A percentile compares a stretch with the other conserved stretches of the same genome.
Conservation (phyloP, 2,888 invertebrate genomes). For the Omphaloscelis lunosa region DNA sequence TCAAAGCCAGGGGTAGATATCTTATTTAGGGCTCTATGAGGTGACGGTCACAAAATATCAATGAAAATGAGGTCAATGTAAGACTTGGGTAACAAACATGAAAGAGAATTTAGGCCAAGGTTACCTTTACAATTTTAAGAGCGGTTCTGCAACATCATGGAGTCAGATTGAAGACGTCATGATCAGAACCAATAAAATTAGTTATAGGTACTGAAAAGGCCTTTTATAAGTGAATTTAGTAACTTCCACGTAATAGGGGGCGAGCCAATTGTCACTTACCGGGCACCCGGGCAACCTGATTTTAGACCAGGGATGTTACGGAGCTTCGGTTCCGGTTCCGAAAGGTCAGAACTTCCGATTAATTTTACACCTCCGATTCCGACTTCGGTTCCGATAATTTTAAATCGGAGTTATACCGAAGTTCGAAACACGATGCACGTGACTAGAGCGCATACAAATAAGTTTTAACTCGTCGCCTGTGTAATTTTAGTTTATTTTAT, state of each 20-base stretch:
- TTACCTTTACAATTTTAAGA: constrained; percentile 24
- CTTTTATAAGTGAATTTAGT: not conserved
- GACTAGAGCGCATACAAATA: too few relatives aligned
- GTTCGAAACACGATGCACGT: too few relatives aligned
- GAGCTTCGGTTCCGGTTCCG: too few relatives aligned
- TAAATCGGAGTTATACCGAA: too few relatives aligned
- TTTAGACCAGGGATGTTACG: too few relatives aligned
- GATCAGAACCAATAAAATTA: not conserved
- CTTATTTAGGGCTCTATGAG: constrained; percentile 15
- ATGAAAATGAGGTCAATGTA: constrained; percentile 49
- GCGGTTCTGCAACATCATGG: not conserved
- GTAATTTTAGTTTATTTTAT: too few relatives aligned
- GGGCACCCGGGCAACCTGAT: not conserved
- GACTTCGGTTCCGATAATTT: too few relatives aligned
- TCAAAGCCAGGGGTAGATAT: constrained; percentile 17
- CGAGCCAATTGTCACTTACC: not conserved
- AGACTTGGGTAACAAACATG: constrained; percentile 26
- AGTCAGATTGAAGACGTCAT: too few relatives aligned
- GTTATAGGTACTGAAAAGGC: not conserved
- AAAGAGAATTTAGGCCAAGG: constrained; percentile 44
- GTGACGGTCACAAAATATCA: constrained; percentile 26
- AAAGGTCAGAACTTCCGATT: too few relatives aligned
- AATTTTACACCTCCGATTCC: too few relatives aligned
- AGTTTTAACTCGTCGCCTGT: too few relatives aligned
- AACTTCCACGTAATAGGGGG: not conserved